Evolutionary conservation across 2,888 invertebrate species (phyloP), one percentile per base, ranked within the genome.

Genomic region (Nemapogon koenigi): DNA sequence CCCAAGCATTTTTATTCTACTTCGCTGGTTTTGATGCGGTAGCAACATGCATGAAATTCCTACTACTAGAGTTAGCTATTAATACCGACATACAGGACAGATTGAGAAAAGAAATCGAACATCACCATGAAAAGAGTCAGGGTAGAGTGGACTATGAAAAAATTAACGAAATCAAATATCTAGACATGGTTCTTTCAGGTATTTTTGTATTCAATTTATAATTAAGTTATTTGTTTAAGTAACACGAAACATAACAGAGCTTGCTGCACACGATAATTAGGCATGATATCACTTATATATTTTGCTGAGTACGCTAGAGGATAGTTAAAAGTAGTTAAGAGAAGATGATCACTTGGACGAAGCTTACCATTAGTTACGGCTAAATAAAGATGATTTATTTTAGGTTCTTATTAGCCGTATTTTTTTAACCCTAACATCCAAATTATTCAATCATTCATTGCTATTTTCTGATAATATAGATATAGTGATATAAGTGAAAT

Each of bases 161-260:
- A 1, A 55, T 86, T 1, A 65, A 76, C 40, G 66, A 63, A 18
- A 75, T 86, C 82, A 68, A 69, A 15, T 86, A 85, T 41, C 52
- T 86, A 64, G 85, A 85, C 40, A 83, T 83, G 83, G 82, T 85
- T 1, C 52, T 84, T 0, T 81, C 82, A 49, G 81, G 81, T 81
- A 48, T 4, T n/a, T 14, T 33, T 22, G n/a, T n/a, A n/a, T 22
- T 22, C 7, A 22, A n/a, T 8, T 6, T 22, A 7, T 22, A 22
- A 7, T 22, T 22, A 22, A 22, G 22, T 22, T 6, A 22, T 7
- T 22, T 7, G 22, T 22, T 22, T 22, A 7, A 22, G 7, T 7
- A 22, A 22, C 8, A 7, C 7, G 22, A 7, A 22, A 22, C 22
- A 22, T 22, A 22, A 8, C 6, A 22, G 8, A 22, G 22, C 6